Evolutionary conservation across 2,888 invertebrate genomes (phyloP).

Genomic region (Euphydryas editha): DNA sequence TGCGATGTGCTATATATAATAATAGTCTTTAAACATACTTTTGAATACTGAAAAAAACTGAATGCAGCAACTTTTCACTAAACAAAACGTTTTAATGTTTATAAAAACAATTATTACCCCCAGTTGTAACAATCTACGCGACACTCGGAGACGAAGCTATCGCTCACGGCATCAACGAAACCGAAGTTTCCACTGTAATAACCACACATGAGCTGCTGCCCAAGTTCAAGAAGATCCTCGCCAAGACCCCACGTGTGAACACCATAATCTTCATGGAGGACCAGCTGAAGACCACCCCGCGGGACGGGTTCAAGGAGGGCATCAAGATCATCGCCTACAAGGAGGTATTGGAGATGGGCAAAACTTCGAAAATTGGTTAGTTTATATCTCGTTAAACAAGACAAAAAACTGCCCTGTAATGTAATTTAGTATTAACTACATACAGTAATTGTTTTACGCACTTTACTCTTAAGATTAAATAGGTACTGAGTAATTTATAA

Average conservation of each 20-base stretch:
- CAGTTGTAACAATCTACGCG: constrained; percentile 98
- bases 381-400: too few relatives aligned
- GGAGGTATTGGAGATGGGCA: constrained; percentile 78
- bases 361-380: constrained; percentile 68
- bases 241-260: constrained; percentile 88
- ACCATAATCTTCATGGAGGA: constrained; percentile 95
- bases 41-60: too few relatives aligned
- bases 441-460: too few relatives aligned
- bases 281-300: constrained; percentile 89
- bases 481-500: too few relatives aligned
- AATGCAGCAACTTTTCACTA: too few relatives aligned
- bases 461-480: too few relatives aligned
- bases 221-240: constrained; percentile 92
- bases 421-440: too few relatives aligned
- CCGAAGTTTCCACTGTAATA: constrained; percentile 96
- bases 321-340: constrained; percentile 90
- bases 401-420: too few relatives aligned
- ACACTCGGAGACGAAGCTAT: constrained; percentile 98
- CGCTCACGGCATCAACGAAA: constrained; percentile 98
- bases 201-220: constrained; percentile 96
- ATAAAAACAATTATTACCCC: constrained; percentile 37
- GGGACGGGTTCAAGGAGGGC: constrained; percentile 87
- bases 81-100: too few relatives aligned
- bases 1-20: too few relatives aligned
- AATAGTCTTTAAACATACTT: too few relatives aligned